phyloP scores from a whole-genome alignment of 1,140 invertebrate species.

The Drosophila paulistorum region DNA sequence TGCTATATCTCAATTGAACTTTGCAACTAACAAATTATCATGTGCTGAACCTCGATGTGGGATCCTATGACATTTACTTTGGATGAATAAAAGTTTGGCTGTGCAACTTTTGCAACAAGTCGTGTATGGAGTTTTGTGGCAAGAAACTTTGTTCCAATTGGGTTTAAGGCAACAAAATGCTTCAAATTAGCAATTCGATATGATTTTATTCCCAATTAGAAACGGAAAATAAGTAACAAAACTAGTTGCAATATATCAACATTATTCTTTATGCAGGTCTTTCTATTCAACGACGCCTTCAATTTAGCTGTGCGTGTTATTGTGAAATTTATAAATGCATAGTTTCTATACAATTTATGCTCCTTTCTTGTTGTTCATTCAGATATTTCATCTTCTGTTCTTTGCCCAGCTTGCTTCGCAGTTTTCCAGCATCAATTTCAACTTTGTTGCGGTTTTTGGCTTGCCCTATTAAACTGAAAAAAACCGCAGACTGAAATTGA shows the following conservation, averaged over 20 bases:
- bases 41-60: not conserved
- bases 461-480: slow-evolving; percentile 36
- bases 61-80: slow-evolving; percentile 1
- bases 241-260: not conserved
- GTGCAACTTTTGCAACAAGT: not conserved
- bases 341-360: slow-evolving; percentile 18
- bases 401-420: slow-evolving; percentile 1
- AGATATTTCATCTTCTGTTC: not conserved
- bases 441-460: slow-evolving; percentile 54
- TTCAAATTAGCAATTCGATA: slow-evolving; percentile 5
- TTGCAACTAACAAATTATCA: slow-evolving; percentile 22
- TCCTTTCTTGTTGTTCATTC: slow-evolving; percentile 1
- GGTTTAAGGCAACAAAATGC: not conserved
- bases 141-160: not conserved
- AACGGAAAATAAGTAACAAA: not conserved
- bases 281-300: not conserved
- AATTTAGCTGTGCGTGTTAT: not conserved
- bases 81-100: slow-evolving; percentile 8
- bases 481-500: slow-evolving; percentile 53
- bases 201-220: not conserved
- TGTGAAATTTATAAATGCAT: not conserved
- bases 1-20: slow-evolving; percentile 18
- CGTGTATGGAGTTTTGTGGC: not conserved
- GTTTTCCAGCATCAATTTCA: slow-evolving; percentile 38
- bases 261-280: not conserved